Evolutionary conservation across 1,140 invertebrate species (phyloP).

Genomic region (Antheraea mylitta): DNA sequence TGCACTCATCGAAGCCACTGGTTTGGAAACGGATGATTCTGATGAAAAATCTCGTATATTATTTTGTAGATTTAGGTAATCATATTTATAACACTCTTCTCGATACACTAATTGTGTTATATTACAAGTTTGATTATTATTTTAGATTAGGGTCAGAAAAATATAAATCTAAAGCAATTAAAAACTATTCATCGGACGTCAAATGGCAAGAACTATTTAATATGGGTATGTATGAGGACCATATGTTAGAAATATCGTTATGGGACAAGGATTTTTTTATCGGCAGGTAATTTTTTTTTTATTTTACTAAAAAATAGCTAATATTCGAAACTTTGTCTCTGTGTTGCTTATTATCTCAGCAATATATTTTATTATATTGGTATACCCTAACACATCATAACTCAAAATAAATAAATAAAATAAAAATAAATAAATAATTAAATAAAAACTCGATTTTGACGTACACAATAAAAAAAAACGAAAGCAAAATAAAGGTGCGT

Average conservation of each 20-base stretch:
- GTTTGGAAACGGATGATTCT: constrained; percentile 35
- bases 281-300: constrained; percentile 38
- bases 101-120: background rate
- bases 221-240: constrained; percentile 55
- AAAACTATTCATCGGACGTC: constrained; percentile 30
- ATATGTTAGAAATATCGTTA: constrained; percentile 49
- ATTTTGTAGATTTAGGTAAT: constrained; percentile 53
- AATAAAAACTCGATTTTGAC: too few species aligned
- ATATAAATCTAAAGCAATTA: constrained; percentile 56
- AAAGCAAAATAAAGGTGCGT: too few species aligned
- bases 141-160: constrained; percentile 61
- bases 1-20: constrained; percentile 58
- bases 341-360: too few species aligned
- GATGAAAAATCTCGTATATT: constrained; percentile 51
- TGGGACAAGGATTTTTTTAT: constrained; percentile 54
- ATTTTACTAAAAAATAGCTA: background rate
- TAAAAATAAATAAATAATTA: too few species aligned
- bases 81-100: background rate
- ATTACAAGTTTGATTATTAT: constrained; percentile 17
- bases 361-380: too few species aligned
- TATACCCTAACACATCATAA: too few species aligned
- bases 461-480: too few species aligned
- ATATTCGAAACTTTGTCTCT: too few species aligned
- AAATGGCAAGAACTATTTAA: constrained; percentile 65
- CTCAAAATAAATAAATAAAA: too few species aligned